Conservation (phyloP, 2,888 invertebrate genomes). For the Limnephilus rhombicus region DNA sequence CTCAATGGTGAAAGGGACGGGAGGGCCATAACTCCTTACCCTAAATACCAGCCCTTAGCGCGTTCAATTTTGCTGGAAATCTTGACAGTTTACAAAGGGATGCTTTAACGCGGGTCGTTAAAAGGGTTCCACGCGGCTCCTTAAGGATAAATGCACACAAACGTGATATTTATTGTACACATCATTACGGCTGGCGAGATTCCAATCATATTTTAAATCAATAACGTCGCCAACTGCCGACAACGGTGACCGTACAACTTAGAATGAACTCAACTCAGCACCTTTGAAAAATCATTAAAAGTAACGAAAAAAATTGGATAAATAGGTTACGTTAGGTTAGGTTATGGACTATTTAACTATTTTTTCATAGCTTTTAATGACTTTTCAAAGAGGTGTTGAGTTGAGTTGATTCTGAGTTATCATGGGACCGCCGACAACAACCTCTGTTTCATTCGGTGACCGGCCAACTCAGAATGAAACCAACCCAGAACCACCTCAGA, state of each 20-base stretch:
- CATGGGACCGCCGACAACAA: not conserved
- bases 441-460: too few relatives aligned
- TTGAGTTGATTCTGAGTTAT: too few relatives aligned
- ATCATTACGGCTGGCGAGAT: not conserved
- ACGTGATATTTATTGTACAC: not conserved
- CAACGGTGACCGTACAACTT: not conserved
- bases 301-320: too few relatives aligned
- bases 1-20: not conserved
- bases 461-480: too few relatives aligned
- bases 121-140: not conserved
- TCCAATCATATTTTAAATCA: not conserved
- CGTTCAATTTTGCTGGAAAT: conserved; percentile 32
- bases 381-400: too few relatives aligned
- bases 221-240: not conserved
- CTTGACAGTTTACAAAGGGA: conserved; percentile 27
- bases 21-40: not conserved
- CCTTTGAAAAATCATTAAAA: too few relatives aligned
- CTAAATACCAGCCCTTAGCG: conserved; percentile 34
- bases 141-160: conserved; percentile 1
- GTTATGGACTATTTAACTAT: too few relatives aligned
- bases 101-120: not conserved
- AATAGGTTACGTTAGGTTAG: too few relatives aligned
- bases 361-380: too few relatives aligned
- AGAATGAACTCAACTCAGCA: too few relatives aligned
- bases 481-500: too few relatives aligned